phyloP scores from a whole-genome alignment of 2,797 vertebrate genomes.

The Crax fasciolata region DNA sequence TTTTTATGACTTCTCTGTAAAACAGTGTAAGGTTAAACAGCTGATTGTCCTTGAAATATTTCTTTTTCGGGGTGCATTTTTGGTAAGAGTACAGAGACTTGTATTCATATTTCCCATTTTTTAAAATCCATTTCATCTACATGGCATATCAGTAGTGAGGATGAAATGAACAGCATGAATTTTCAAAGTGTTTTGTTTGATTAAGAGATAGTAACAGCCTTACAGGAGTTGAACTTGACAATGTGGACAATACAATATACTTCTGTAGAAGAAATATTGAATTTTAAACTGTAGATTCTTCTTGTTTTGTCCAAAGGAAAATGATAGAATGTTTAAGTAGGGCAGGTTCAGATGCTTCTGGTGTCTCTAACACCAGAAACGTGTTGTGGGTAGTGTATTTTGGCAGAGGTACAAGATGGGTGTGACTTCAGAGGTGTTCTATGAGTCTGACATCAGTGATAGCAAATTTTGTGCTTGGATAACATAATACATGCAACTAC shows the following conservation, averaged over 20 bases:
- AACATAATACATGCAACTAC: not conserved
- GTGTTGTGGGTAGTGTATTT: not conserved
- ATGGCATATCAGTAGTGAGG: not conserved
- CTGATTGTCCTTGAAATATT: conserved; percentile 1
- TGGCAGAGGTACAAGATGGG: not conserved
- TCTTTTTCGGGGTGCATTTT: fast-evolving
- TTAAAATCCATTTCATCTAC: not conserved
- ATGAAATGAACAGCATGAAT: not conserved
- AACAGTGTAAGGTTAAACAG: not conserved
- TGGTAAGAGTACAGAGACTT: not conserved
- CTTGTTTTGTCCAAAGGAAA: not conserved
- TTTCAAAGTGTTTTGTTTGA: not conserved
- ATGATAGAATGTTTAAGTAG: not conserved
- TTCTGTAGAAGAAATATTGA: not conserved
- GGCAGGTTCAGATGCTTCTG: not conserved
- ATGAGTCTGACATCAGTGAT: not conserved
- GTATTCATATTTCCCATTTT: not conserved
- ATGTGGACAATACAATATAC: not conserved
- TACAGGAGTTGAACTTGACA: not conserved
- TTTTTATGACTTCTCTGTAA: not conserved
- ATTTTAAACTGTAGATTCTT: not conserved
- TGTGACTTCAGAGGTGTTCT: not conserved
- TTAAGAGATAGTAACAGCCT: not conserved
- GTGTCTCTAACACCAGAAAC: not conserved
- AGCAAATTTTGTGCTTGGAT: not conserved